phyloP scores from a whole-genome alignment of 1,140 invertebrate genomes.

The Charaxes varanes region DNA sequence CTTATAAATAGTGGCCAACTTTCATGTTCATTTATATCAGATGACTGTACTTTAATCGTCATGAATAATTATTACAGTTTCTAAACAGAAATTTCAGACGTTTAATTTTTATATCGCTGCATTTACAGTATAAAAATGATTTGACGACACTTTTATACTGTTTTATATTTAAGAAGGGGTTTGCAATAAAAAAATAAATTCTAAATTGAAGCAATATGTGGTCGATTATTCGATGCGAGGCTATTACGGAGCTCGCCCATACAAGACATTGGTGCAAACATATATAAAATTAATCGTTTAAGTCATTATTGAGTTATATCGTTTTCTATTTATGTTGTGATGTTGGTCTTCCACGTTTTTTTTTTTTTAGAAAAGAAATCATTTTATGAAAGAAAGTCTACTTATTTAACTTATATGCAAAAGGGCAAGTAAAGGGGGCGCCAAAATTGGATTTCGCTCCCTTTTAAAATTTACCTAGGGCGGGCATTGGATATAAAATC shows the following conservation, averaged over 20 bases:
- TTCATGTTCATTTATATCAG: too few relatives aligned
- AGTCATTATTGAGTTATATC: slow-evolving; percentile 45
- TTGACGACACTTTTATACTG: slow-evolving; percentile 10
- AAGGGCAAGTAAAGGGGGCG: too few relatives aligned
- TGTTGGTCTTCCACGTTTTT: slow-evolving; percentile 68
- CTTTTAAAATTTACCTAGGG: too few relatives aligned
- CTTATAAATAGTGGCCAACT: too few relatives aligned
- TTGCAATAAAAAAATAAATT: slow-evolving; percentile 15
- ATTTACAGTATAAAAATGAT: slow-evolving; percentile 23
- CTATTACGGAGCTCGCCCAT: neutral
- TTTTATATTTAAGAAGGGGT: slow-evolving; percentile 17
- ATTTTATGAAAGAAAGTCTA: slow-evolving; percentile 58
- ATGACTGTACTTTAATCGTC: too few relatives aligned
- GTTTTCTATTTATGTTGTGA: slow-evolving; percentile 70
- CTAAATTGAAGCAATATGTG: slow-evolving; percentile 16
- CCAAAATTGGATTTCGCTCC: too few relatives aligned
- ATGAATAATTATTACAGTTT: slow-evolving; percentile 1
- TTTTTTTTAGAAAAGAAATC: slow-evolving; percentile 25
- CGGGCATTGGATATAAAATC: too few relatives aligned
- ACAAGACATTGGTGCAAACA: slow-evolving; percentile 21
- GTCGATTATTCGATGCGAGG: slow-evolving; percentile 9
- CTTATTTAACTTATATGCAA: slow-evolving; percentile 51
- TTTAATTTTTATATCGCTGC: slow-evolving; percentile 12
- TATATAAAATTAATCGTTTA: slow-evolving; percentile 33
- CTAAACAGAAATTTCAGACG: neutral